Base-by-base conservation (phyloP, 2,888 invertebrate genomes). In the Leptopterna dolabrata region DNA sequence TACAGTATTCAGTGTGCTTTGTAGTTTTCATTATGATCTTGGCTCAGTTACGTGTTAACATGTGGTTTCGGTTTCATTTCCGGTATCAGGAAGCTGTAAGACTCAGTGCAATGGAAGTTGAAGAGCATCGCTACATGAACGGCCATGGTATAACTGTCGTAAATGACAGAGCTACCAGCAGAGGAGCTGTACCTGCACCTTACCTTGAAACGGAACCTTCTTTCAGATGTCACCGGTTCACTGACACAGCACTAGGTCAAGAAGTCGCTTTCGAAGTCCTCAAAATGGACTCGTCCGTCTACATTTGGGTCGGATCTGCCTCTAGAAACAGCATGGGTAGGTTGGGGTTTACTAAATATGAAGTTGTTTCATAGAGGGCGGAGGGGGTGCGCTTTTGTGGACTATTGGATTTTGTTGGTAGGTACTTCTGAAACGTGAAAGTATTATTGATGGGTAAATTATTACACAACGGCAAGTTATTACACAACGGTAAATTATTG, bases 261-360 rank as follows among this genome's bases (percentile, higher is more conserved):
- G 76, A 78, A 19, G 78, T 89, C n/a, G 45, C 78, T n/a, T 88
- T 88, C 55, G 85, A 81, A 24, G 82, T 88, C 19, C 78, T 89
- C 36, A 89, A 89, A 86, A 89, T 89, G 89, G 82, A 88, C 13
- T 16, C 82, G 7, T 88, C 88, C n/a, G 43, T 86, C 36, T 86
- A 88, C 45, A 88, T 89, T 36, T 89, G 89, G 89, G 87, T 87
- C 29, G 89, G 89, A 19, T 41, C 73, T 13, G 82, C 85, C 24
- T 80, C 78, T 14, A 36, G 47, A 81, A 76, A 87, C 30, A 47
- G 16, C 19, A 86, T 88, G 36, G 70, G 73, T 71, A 87, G 88
- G 55, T 76, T n/a, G n/a, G n/a, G n/a, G n/a, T n/a, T n/a, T n/a
- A n/a, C n/a, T n/a, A n/a, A n/a, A n/a, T n/a, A n/a, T n/a, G n/a